These are phyloP conservation scores for Drosophila nasuta DNA, from an alignment of 1,140 invertebrate species.

Conservation along the genomic window DNA sequence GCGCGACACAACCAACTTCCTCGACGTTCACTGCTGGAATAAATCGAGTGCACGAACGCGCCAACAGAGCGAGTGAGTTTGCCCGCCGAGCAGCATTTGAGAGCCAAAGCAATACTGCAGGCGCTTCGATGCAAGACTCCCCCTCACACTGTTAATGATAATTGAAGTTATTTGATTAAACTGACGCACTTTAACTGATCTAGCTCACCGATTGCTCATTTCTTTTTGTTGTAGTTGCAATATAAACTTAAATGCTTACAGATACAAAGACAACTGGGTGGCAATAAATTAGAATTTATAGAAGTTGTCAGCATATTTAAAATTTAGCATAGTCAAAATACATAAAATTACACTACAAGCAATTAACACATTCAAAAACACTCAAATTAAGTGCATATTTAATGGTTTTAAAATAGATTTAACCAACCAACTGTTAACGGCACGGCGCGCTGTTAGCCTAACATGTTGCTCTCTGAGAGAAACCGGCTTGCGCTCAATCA, in stretches of 20 bases:
- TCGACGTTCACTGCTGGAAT: constrained; percentile 52
- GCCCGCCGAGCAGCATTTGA: constrained; percentile 12
- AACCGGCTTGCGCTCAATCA: constrained; percentile 9
- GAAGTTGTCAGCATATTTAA: no score
- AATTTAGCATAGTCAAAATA: neutral
- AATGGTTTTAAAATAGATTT: constrained; percentile 6
- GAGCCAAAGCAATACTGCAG: constrained; percentile 15
- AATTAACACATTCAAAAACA: neutral
- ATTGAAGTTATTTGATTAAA: constrained; percentile 10
- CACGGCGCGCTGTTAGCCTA: constrained; percentile 23
- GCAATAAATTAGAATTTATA: no score
- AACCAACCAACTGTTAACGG: constrained; percentile 23
- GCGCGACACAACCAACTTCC: constrained; percentile 53
- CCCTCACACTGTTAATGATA: constrained; percentile 7
- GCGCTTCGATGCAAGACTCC: neutral
- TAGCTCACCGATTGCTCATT: neutral
- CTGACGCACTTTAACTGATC: neutral
- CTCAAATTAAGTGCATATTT: neutral
- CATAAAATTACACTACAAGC: neutral
- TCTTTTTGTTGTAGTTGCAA: neutral
- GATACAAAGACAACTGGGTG: no score
- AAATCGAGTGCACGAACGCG: constrained; percentile 18
- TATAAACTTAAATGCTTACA: neutral
- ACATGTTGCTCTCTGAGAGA: constrained; percentile 28
- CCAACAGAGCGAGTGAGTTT: neutral